Percentiles rank a stretch among this genome's conserved stretches.
These are phyloP conservation scores for Crotalus tigris DNA, from an alignment of 2,113 vertebrate species.

Conservation along the genomic window DNA sequence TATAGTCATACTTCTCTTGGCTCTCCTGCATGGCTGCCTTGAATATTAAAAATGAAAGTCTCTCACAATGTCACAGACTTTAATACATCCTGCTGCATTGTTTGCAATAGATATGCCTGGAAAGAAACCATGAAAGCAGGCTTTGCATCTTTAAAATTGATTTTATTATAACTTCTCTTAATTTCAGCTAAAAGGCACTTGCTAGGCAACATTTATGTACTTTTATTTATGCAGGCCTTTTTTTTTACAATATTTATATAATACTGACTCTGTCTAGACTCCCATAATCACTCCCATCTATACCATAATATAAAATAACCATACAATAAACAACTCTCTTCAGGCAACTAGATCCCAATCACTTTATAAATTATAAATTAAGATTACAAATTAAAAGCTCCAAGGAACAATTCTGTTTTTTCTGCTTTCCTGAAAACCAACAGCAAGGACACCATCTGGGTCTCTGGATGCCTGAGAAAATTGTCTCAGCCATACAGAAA, in stretches of 20 bases:
- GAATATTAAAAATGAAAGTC: constrained; percentile 46
- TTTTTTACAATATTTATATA: not conserved
- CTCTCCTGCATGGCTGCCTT: not conserved
- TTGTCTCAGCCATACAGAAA: constrained; percentile 39
- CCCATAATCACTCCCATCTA: not conserved
- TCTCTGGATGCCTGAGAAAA: constrained; percentile 51
- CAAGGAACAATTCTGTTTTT: not conserved
- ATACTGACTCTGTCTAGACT: not conserved
- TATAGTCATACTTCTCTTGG: not conserved
- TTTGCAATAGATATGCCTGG: constrained; percentile 36
- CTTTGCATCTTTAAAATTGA: constrained; percentile 62
- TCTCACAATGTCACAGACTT: constrained; percentile 41
- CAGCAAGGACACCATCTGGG: not conserved
- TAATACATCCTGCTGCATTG: constrained; percentile 44
- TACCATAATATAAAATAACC: not conserved
- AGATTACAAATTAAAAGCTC: not conserved
- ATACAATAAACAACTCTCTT: not conserved
- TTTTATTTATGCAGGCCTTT: not conserved
- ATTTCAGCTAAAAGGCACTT: constrained; percentile 65
- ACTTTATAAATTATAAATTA: not conserved
- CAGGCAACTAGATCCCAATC: not conserved
- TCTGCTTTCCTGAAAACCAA: not conserved
- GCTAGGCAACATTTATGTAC: constrained; percentile 62
- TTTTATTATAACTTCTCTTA: constrained; percentile 66
- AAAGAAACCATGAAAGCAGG: constrained; percentile 41